These are phyloP conservation scores for Chaetodon auriga DNA, from an alignment of 2,113 vertebrate species.

Conservation along the genomic window DNA sequence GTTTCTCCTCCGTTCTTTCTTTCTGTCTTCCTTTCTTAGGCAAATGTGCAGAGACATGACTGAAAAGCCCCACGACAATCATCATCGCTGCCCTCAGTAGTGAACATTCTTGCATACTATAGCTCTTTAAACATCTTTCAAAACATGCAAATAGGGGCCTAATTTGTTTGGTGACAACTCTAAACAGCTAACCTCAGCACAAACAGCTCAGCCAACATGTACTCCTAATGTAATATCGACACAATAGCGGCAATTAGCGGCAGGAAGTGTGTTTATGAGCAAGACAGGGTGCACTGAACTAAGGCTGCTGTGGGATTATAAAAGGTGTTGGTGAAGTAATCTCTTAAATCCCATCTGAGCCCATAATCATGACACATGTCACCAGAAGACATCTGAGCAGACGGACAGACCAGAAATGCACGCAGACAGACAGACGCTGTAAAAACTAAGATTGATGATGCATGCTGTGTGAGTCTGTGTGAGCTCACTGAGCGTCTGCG, in stretches of 20 bases:
- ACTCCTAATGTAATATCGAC: not conserved
- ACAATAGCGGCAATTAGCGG: conserved; percentile 29
- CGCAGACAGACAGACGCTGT: not conserved
- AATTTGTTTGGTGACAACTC: conserved; percentile 23
- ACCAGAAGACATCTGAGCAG: not conserved
- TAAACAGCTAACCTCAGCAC: conserved; percentile 30
- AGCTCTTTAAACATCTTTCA: not conserved
- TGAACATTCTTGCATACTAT: not conserved
- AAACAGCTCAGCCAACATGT: conserved; percentile 21
- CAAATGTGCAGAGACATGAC: not conserved
- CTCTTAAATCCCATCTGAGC: not conserved
- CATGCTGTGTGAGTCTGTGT: conserved; percentile 30
- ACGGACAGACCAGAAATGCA: not conserved
- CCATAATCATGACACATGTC: not conserved
- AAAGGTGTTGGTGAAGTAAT: not conserved
- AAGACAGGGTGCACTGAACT: not conserved
- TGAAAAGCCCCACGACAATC: not conserved
- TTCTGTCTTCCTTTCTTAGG: not conserved
- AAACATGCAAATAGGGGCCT: conserved; percentile 19
- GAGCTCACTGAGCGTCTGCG: conserved; percentile 61
- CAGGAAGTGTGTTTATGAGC: conserved; percentile 8
- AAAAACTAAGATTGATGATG: conserved; percentile 26
- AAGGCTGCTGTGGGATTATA: conserved; percentile 1
- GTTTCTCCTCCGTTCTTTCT: not conserved
- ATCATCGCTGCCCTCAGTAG: not conserved